Percentiles rank a stretch among this genome's conserved stretches.
Conservation (phyloP, 1,140 invertebrate genomes). For the Bathynomus jamesi region DNA sequence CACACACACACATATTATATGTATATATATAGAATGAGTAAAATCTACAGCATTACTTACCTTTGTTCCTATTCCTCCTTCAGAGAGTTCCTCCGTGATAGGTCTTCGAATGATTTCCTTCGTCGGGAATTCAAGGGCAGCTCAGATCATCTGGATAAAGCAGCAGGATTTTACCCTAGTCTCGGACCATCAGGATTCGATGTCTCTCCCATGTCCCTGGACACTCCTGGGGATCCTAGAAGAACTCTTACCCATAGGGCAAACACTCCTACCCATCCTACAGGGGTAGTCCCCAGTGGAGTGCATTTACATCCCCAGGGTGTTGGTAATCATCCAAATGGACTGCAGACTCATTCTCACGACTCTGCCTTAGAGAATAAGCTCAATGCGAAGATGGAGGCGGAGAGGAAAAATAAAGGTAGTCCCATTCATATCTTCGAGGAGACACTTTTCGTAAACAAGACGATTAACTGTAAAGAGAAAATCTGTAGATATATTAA, state of each 20-base stretch:
- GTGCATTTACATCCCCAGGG: background rate
- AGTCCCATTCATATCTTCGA: too few relatives aligned
- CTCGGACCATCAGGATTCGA: constrained; percentile 10
- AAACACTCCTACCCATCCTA: background rate
- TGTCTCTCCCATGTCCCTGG: constrained; percentile 13
- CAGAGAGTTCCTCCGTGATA: constrained; percentile 22
- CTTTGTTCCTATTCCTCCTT: too few relatives aligned
- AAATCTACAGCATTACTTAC: too few relatives aligned
- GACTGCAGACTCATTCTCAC: background rate
- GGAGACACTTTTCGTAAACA: too few relatives aligned
- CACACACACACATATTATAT: too few relatives aligned
- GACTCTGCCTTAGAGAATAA: background rate
- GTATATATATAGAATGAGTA: too few relatives aligned
- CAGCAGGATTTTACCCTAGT: constrained; percentile 1
- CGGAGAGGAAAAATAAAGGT: background rate
- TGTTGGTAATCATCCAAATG: background rate
- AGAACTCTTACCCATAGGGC: background rate
- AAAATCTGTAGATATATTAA: too few relatives aligned
- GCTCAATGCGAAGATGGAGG: background rate
- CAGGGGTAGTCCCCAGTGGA: background rate
- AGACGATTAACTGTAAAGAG: too few relatives aligned
- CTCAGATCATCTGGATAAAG: constrained; percentile 11
- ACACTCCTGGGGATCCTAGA: background rate
- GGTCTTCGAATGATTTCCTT: constrained; percentile 16
- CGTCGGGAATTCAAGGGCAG: constrained; percentile 19